These are phyloP conservation scores for Cantharis rufa DNA, from an alignment of 2,888 invertebrate genomes.

Conservation along the genomic window DNA sequence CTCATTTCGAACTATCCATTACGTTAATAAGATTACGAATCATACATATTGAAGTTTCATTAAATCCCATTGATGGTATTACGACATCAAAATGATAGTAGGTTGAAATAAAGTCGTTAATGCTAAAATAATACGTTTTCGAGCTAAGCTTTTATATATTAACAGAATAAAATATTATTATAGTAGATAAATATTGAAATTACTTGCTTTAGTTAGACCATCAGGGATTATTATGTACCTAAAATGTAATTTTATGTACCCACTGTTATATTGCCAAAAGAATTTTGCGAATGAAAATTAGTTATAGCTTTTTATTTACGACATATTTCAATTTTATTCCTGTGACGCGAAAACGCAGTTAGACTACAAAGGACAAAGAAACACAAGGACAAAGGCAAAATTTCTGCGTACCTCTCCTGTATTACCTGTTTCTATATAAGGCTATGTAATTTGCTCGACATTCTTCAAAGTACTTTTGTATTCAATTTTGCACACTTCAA, in stretches of 20 bases:
- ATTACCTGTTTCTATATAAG: conserved; percentile 19
- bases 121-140: background rate
- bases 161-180: background rate
- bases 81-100: background rate
- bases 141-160: background rate
- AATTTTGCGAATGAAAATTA: background rate
- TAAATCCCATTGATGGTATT: background rate
- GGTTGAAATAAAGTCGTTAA: background rate
- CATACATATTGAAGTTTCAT: background rate
- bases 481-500: conserved; percentile 38
- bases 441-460: conserved; percentile 34
- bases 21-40: background rate
- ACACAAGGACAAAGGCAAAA: conserved; percentile 34
- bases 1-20: background rate
- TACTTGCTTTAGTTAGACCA: background rate
- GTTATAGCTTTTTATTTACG: background rate
- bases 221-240: too few species aligned
- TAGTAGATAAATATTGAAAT: background rate
- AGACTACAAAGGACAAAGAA: conserved; percentile 35
- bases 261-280: background rate
- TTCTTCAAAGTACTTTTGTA: conserved; percentile 36
- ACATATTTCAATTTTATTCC: conserved; percentile 1
- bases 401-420: conserved; percentile 33
- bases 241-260: background rate
- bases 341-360: background rate